These are phyloP conservation scores for Apodemia mormo DNA, from an alignment of 2,888 invertebrate species.

Conservation along the genomic window DNA sequence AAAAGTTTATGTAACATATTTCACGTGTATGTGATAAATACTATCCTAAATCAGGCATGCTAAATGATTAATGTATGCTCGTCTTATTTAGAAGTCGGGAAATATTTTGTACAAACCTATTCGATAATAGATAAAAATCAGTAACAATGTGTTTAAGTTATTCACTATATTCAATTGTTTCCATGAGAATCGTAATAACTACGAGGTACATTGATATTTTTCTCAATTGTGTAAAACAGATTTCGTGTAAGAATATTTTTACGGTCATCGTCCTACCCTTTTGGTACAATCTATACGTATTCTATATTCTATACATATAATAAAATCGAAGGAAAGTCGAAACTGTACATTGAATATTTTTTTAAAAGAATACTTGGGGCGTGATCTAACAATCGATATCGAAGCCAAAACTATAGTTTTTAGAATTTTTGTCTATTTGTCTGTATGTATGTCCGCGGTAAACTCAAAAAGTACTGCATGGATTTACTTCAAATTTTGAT, in stretches of 20 bases:
- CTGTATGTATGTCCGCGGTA: too few species aligned
- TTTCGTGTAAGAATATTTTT: background rate
- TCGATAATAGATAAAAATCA: background rate
- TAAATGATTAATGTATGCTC: background rate
- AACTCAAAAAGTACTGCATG: too few species aligned
- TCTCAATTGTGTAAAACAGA: background rate
- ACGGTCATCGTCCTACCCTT: too few species aligned
- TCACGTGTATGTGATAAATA: background rate
- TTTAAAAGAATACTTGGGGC: too few species aligned
- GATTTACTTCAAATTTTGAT: too few species aligned
- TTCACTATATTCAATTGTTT: background rate
- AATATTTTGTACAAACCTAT: background rate
- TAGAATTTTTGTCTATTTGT: too few species aligned
- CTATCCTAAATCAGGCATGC: background rate
- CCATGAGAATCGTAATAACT: background rate
- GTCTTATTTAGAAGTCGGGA: background rate
- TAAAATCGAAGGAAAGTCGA: too few species aligned
- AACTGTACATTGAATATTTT: too few species aligned
- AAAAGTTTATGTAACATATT: background rate
- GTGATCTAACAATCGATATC: too few species aligned
- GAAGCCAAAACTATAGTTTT: too few species aligned
- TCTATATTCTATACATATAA: too few species aligned
- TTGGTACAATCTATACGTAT: too few species aligned
- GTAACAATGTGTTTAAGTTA: background rate
- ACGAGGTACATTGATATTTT: background rate